Conservation (phyloP, 2,888 invertebrate genomes). For the Dasysyrphus albostriatus region DNA sequence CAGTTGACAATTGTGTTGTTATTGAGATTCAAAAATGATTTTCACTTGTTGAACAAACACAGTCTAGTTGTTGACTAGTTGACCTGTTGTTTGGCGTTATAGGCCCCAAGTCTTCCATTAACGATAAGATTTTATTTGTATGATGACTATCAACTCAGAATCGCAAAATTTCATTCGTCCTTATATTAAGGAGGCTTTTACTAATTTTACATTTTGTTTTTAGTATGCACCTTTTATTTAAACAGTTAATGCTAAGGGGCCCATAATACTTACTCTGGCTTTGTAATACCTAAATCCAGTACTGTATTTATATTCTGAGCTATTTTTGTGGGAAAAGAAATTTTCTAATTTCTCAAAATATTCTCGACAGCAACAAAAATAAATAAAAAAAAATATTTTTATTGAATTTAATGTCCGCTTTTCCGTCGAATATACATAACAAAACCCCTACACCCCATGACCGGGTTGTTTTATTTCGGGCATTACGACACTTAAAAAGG, state of each 20-base stretch:
- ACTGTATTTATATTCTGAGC: not conserved
- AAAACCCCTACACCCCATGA: not conserved
- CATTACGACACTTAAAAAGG: slow-evolving; percentile 54
- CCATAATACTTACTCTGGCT: not conserved
- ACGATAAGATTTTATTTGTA: too few relatives aligned
- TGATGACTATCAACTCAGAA: too few relatives aligned
- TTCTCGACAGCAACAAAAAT: slow-evolving; percentile 21
- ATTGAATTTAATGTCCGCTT: slow-evolving; percentile 66
- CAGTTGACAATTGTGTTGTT: too few relatives aligned
- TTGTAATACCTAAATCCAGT: not conserved
- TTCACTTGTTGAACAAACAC: too few relatives aligned
- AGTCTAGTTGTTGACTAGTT: too few relatives aligned
- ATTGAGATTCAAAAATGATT: too few relatives aligned
- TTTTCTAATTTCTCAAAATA: slow-evolving; percentile 69
- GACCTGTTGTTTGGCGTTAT: too few relatives aligned
- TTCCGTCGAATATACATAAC: slow-evolving; percentile 7
- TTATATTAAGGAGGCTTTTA: too few relatives aligned
- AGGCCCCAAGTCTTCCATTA: too few relatives aligned
- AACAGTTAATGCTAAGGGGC: not conserved
- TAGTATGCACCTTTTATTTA: too few relatives aligned
- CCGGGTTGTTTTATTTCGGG: slow-evolving; percentile 36
- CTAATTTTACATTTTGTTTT: too few relatives aligned
- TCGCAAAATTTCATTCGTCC: too few relatives aligned
- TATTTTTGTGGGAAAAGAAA: slow-evolving; percentile 10
- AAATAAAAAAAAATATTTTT: slow-evolving; percentile 21